phyloP scores from a whole-genome alignment of 2,797 vertebrate genomes.

The Coilia nasus region DNA sequence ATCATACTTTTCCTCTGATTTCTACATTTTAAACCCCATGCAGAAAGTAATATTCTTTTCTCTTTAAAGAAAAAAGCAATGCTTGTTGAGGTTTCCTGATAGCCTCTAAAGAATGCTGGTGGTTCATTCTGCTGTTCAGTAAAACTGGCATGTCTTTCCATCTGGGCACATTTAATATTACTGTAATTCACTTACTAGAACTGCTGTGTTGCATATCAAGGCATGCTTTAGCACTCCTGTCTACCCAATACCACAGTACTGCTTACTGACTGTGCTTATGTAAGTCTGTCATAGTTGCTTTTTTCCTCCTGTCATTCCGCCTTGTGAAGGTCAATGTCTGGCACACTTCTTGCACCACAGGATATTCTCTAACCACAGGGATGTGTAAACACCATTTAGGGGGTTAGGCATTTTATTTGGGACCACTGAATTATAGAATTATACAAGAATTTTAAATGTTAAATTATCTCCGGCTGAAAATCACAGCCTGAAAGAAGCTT shows the following conservation, averaged over 20 bases:
- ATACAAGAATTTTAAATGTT: background rate
- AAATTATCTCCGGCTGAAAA: background rate
- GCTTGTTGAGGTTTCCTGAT: background rate
- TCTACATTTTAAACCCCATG: background rate
- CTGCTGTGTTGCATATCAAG: conserved; percentile 20
- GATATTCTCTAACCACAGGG: background rate
- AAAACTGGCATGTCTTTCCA: conserved; percentile 31
- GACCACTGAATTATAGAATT: conserved; percentile 3
- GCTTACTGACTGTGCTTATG: background rate
- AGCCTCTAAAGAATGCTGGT: conserved; percentile 18
- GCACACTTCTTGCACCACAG: background rate
- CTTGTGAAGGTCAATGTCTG: conserved; percentile 18
- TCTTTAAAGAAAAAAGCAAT: background rate
- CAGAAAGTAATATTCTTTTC: background rate
- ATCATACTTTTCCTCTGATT: background rate
- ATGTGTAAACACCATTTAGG: background rate
- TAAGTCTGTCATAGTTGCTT: conserved; percentile 21
- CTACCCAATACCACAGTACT: conserved; percentile 7
- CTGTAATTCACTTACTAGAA: background rate
- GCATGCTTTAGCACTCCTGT: background rate
- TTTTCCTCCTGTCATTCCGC: background rate
- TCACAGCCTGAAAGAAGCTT: background rate
- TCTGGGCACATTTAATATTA: conserved; percentile 35
- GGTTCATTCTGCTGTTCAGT: conserved; percentile 32
- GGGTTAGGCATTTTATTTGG: background rate